phyloP scores from a whole-genome alignment of 2,113 vertebrate genomes.

The Neoarius graeffei region DNA sequence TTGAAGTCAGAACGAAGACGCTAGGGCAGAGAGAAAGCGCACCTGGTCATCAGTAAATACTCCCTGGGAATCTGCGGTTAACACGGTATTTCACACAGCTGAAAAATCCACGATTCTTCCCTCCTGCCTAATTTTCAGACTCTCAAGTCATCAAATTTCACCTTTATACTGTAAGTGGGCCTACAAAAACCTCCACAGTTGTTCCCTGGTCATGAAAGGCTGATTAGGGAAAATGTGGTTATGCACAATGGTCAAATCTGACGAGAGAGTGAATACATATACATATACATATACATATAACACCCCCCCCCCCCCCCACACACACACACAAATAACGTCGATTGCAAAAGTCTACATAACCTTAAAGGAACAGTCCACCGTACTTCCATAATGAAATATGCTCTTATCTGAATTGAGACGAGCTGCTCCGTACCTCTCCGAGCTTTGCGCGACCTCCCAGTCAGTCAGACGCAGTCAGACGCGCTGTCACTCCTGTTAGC shows the following conservation, averaged over 20 bases:
- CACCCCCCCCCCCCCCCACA: not conserved
- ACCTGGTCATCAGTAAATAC: not conserved
- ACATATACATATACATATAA: too few species aligned
- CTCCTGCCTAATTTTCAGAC: not conserved
- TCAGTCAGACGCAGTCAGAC: too few species aligned
- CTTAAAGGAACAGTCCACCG: too few species aligned
- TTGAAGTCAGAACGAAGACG: not conserved
- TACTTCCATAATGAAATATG: too few species aligned
- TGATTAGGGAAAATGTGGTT: conserved; percentile 3
- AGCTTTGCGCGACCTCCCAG: too few species aligned
- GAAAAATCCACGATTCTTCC: not conserved
- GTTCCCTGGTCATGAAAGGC: not conserved
- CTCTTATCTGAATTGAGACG: too few species aligned
- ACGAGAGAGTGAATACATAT: not conserved
- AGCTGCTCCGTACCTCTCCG: too few species aligned
- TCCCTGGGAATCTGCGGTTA: not conserved
- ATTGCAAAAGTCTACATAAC: not conserved
- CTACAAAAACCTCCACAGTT: not conserved
- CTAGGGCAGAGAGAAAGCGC: not conserved
- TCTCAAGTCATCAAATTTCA: not conserved
- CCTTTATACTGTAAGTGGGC: not conserved
- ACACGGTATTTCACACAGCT: not conserved
- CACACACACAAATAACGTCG: not conserved
- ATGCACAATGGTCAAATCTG: not conserved
- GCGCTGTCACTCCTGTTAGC: too few species aligned